These are phyloP conservation scores for Siniperca scherzeri DNA, from an alignment of 2,797 vertebrate genomes.

Conservation along the genomic window DNA sequence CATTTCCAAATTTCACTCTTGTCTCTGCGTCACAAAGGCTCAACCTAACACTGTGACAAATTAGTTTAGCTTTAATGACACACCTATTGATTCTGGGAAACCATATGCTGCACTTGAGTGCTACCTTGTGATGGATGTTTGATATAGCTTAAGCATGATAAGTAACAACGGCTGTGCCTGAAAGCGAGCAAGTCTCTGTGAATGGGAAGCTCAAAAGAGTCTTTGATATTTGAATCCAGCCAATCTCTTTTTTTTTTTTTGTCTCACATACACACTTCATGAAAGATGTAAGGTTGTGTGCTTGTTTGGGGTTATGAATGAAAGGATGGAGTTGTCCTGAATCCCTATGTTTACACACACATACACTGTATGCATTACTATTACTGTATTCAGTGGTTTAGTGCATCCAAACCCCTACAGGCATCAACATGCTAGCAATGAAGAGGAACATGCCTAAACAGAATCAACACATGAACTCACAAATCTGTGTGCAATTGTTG, in stretches of 20 bases:
- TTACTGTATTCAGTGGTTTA: constrained; percentile 4
- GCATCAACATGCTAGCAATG: not conserved
- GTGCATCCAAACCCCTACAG: constrained; percentile 24
- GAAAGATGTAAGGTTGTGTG: constrained; percentile 14
- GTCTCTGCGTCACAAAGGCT: not conserved
- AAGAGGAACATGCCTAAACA: constrained; percentile 29
- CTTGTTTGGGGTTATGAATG: constrained; percentile 35
- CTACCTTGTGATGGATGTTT: constrained; percentile 37
- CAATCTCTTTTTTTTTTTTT: constrained; percentile 3
- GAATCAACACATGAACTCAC: constrained; percentile 10
- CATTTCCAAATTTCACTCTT: constrained; percentile 46
- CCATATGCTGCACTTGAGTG: constrained; percentile 10
- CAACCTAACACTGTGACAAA: constrained; percentile 1
- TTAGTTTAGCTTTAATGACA: constrained; percentile 29
- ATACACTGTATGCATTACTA: not conserved
- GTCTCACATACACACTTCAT: constrained; percentile 5
- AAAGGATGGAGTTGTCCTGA: constrained; percentile 33
- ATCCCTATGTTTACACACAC: not conserved
- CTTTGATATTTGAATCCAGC: constrained; percentile 47
- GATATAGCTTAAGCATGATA: constrained; percentile 13
- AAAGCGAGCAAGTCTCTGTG: constrained; percentile 6
- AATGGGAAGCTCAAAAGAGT: constrained; percentile 27
- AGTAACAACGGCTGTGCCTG: not conserved
- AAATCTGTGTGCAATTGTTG: not conserved
- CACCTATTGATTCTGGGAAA: constrained; percentile 36